Evolutionary conservation across 2,888 invertebrate genomes (phyloP).

Genomic region (Sympetrum striolatum): DNA sequence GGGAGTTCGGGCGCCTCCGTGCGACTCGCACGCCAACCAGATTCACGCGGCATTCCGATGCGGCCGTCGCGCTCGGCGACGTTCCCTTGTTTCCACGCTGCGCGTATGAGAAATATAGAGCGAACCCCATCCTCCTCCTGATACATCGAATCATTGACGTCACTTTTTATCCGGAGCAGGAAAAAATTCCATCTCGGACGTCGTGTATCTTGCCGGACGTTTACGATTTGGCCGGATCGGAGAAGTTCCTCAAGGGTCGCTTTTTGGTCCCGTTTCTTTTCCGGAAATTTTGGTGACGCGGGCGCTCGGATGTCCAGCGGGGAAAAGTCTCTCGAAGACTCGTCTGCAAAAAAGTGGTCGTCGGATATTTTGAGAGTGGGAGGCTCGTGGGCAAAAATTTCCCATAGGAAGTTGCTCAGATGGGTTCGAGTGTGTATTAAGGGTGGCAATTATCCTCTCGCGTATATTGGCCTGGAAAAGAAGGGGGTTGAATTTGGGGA

Average conservation of each 20-base stretch:
- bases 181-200: neutral
- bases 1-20: constrained; percentile 36
- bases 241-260: neutral
- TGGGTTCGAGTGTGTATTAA: too few relatives aligned
- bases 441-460: too few relatives aligned
- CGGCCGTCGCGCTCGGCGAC: constrained; percentile 33
- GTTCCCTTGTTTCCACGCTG: constrained; percentile 15
- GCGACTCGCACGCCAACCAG: constrained; percentile 40
- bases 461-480: too few relatives aligned
- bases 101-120: constrained; percentile 28
- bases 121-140: neutral
- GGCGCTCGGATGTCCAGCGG: too few relatives aligned
- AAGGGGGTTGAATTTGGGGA: too few relatives aligned
- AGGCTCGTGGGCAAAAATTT: too few relatives aligned
- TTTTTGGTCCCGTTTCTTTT: neutral
- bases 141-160: neutral
- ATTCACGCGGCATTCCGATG: constrained; percentile 36
- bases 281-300: too few relatives aligned
- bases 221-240: neutral
- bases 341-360: too few relatives aligned
- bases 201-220: neutral
- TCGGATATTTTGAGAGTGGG: too few relatives aligned
- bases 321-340: too few relatives aligned
- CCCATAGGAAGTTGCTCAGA: too few relatives aligned
- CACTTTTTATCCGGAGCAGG: neutral